These are phyloP conservation scores for Podocnemis expansa DNA, from an alignment of 2,113 vertebrate genomes.

Conservation along the genomic window DNA sequence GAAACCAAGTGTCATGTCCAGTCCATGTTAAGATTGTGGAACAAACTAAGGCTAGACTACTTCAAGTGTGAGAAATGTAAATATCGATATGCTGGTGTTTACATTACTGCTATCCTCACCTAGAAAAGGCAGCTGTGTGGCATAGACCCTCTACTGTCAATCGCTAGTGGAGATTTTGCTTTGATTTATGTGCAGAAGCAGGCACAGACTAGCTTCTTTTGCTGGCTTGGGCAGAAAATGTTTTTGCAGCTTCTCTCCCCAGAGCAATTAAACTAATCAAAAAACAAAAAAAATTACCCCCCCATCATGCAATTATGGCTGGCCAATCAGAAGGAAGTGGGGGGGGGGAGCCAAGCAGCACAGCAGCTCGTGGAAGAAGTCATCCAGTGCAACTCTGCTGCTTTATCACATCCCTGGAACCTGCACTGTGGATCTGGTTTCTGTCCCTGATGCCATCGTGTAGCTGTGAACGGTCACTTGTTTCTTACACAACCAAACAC, in stretches of 20 bases:
- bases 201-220: background rate
- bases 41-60: background rate
- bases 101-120: background rate
- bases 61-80: background rate
- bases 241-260: no score
- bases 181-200: background rate
- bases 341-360: background rate
- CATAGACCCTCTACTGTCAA: conserved; percentile 24
- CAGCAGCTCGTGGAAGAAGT: background rate
- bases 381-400: background rate
- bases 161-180: conserved; percentile 26
- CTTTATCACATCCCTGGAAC: background rate
- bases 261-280: background rate
- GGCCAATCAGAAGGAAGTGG: background rate
- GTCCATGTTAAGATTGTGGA: background rate
- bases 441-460: background rate
- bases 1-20: background rate
- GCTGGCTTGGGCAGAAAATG: background rate
- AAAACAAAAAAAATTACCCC: background rate
- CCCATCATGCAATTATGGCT: background rate
- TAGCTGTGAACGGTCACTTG: background rate
- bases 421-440: background rate
- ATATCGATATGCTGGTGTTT: background rate
- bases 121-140: conserved; percentile 2
- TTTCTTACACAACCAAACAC: background rate